Evolutionary conservation across 1,140 invertebrate species (phyloP).

Genomic region (Nephotettix cincticeps): DNA sequence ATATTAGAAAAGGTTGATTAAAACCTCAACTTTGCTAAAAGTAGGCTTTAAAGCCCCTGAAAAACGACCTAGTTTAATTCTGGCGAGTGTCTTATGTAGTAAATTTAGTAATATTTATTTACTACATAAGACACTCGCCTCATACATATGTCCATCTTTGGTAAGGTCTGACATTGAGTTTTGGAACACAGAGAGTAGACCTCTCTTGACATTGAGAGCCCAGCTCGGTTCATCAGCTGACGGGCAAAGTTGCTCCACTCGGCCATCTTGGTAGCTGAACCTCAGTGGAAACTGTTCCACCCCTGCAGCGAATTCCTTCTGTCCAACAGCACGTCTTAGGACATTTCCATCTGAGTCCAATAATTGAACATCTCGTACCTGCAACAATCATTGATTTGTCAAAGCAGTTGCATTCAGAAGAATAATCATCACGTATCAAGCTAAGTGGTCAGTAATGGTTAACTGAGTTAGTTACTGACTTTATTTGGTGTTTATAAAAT

Average conservation of each 20-base stretch:
- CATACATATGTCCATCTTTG: background rate
- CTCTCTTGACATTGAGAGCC: constrained; percentile 85
- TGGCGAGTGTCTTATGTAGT: too few relatives aligned
- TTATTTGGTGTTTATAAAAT: too few relatives aligned
- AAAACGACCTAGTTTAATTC: too few relatives aligned
- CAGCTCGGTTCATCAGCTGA: constrained; percentile 64
- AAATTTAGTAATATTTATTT: too few relatives aligned
- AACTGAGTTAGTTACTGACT: too few relatives aligned
- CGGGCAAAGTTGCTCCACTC: constrained; percentile 74
- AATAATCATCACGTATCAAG: too few relatives aligned
- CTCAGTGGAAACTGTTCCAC: constrained; percentile 45
- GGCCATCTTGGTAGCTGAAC: constrained; percentile 75
- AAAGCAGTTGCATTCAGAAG: too few relatives aligned
- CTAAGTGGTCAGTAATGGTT: too few relatives aligned
- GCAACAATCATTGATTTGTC: constrained; percentile 2
- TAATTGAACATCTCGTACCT: constrained; percentile 22
- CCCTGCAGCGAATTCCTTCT: constrained; percentile 13
- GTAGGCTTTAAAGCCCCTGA: too few relatives aligned
- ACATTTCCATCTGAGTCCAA: constrained; percentile 23
- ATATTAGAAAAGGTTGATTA: too few relatives aligned
- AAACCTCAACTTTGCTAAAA: too few relatives aligned
- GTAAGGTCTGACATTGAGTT: constrained; percentile 73
- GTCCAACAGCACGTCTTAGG: background rate
- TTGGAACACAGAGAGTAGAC: constrained; percentile 80
- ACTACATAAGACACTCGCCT: background rate